Conservation (phyloP, 2,888 invertebrate species). For the Drosophila pseudotalamancana region DNA sequence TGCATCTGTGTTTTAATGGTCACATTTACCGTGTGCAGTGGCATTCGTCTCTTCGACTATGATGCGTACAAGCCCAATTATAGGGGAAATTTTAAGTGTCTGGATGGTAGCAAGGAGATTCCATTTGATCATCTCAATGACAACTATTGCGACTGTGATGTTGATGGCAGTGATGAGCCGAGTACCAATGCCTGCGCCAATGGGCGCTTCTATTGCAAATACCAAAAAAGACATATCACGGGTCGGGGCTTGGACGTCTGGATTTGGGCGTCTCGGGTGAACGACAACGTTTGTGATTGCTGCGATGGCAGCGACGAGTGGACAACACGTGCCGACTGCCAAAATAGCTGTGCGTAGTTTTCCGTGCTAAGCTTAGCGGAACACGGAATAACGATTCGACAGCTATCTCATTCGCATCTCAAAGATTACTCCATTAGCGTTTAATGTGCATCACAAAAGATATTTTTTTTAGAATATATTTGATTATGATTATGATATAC, state of each 20-base stretch:
- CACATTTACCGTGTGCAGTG: conserved; percentile 65
- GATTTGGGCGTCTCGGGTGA: conserved; percentile 87
- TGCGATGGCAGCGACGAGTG: conserved; percentile 97
- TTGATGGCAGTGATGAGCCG: conserved; percentile 91
- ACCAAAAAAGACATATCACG: conserved; percentile 83
- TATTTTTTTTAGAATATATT: conserved; percentile 65
- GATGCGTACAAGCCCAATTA: conserved; percentile 84
- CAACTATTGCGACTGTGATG: conserved; percentile 92
- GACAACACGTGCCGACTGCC: conserved; percentile 79
- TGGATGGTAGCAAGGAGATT: conserved; percentile 85
- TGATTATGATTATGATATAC: conserved; percentile 30
- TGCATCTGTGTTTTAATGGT: neutral
- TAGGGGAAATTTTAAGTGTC: conserved; percentile 84
- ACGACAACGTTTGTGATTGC: conserved; percentile 97
- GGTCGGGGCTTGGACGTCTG: conserved; percentile 82
- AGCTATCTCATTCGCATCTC: conserved; percentile 54
- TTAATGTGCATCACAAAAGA: conserved; percentile 65
- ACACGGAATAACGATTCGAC: conserved; percentile 7
- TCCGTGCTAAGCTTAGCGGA: conserved; percentile 15
- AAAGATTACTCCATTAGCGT: conserved; percentile 46
- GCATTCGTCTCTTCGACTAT: conserved; percentile 84
- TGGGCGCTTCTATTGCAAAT: conserved; percentile 92
- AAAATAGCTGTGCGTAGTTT: conserved; percentile 76
- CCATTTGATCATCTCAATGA: conserved; percentile 89
- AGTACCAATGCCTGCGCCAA: conserved; percentile 95